A percentile compares a stretch with the other conserved stretches of the same genome.
Conservation (phyloP, 1,140 invertebrate species). For the Pogonus chalceus region DNA sequence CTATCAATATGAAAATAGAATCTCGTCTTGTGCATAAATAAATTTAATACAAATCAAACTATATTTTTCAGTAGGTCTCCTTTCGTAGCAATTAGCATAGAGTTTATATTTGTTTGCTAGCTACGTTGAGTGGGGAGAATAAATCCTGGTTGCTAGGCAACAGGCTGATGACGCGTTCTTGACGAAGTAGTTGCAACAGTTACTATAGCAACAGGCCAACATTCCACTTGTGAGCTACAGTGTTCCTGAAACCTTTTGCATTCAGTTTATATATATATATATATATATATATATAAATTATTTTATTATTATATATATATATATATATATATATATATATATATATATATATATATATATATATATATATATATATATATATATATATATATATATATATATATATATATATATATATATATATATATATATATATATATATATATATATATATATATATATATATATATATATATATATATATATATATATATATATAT, state of each 20-base stretch:
- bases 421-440: slow-evolving; percentile 8
- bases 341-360: slow-evolving; percentile 9
- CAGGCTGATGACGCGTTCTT: not conserved
- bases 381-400: slow-evolving; percentile 9
- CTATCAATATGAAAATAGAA: too few species aligned
- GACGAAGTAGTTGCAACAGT: not conserved
- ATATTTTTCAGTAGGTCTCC: too few species aligned
- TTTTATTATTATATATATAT: slow-evolving; percentile 1
- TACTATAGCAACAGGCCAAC: slow-evolving; percentile 1
- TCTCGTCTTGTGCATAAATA: not conserved
- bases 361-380: slow-evolving; percentile 7
- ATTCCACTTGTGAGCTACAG: not conserved
- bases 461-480: slow-evolving; percentile 8
- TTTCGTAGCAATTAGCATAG: not conserved
- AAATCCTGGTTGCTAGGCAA: not conserved
- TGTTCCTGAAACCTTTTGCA: not conserved
- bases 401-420: slow-evolving; percentile 9
- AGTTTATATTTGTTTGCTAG: slow-evolving; percentile 5
- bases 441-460: slow-evolving; percentile 8
- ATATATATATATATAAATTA: slow-evolving; percentile 3
- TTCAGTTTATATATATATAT: not conserved
- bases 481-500: slow-evolving; percentile 1
- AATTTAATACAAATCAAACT: too few species aligned
- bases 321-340: slow-evolving; percentile 9
- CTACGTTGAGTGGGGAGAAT: not conserved